These are phyloP conservation scores for Sebastes itinus DNA, from an alignment of 2,797 vertebrate genomes.

Conservation along the genomic window DNA sequence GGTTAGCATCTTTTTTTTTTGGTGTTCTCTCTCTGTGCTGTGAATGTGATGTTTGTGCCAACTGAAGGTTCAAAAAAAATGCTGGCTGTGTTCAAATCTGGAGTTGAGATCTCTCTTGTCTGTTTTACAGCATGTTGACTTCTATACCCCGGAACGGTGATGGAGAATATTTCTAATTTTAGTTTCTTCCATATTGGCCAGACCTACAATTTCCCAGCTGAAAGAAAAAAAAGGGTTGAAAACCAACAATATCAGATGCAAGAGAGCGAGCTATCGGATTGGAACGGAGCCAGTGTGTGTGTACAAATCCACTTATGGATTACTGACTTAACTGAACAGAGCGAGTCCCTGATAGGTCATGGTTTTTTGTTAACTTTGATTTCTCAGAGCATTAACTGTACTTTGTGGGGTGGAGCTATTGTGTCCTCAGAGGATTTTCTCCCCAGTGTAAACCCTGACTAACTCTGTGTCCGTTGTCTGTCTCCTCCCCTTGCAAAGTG, in stretches of 20 bases:
- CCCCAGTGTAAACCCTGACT: slow-evolving; percentile 63
- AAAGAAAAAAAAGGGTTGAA: not conserved
- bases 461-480: slow-evolving; percentile 81
- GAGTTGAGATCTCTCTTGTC: slow-evolving; percentile 26
- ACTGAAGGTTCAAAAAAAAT: slow-evolving; percentile 15
- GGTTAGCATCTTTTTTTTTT: slow-evolving; percentile 91
- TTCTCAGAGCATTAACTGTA: slow-evolving; percentile 26
- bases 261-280: slow-evolving; percentile 42
- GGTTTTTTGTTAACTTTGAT: slow-evolving; percentile 25
- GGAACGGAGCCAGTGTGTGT: slow-evolving; percentile 57
- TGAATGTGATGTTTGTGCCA: slow-evolving; percentile 61
- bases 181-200: not conserved
- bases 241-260: slow-evolving; percentile 19
- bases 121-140: slow-evolving; percentile 11
- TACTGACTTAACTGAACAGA: slow-evolving; percentile 51
- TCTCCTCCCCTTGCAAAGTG: slow-evolving; percentile 84
- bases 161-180: not conserved
- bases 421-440: slow-evolving; percentile 25
- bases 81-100: slow-evolving; percentile 56
- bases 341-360: slow-evolving; percentile 32
- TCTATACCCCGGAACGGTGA: not conserved
- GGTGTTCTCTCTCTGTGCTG: slow-evolving; percentile 62
- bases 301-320: slow-evolving; percentile 60
- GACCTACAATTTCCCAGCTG: not conserved
- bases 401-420: slow-evolving; percentile 22